phyloP scores from a whole-genome alignment of 2,888 invertebrate genomes.

The Pristionchus fissidentatus region DNA sequence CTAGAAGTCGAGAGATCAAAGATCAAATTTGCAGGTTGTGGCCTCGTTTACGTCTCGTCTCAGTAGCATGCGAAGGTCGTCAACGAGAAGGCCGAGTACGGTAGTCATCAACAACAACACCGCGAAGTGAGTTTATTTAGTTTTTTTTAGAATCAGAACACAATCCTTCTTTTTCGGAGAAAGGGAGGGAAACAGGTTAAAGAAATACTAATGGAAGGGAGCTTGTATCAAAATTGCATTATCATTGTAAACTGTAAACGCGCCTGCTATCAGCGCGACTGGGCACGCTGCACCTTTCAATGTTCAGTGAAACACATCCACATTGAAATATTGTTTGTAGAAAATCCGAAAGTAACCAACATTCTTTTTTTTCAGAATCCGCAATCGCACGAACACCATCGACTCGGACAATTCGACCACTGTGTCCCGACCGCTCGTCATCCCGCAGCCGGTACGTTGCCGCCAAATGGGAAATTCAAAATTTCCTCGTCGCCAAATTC shows the following conservation, averaged over 20 bases:
- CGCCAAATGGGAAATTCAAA: neutral
- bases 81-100: slow-evolving; percentile 52
- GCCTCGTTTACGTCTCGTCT: slow-evolving; percentile 63
- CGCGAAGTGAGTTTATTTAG: slow-evolving; percentile 54
- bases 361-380: slow-evolving; percentile 53
- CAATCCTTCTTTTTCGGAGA: neutral
- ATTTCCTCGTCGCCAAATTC: no score
- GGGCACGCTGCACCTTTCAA: no score
- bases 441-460: neutral
- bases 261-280: no score
- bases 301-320: no score
- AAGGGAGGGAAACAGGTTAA: neutral
- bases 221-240: no score
- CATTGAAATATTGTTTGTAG: neutral
- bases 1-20: neutral
- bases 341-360: neutral
- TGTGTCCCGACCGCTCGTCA: slow-evolving; percentile 15
- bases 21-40: slow-evolving; percentile 58
- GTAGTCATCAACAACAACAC: slow-evolving; percentile 51
- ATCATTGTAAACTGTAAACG: no score
- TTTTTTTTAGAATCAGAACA: neutral
- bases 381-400: slow-evolving; percentile 55
- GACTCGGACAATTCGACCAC: slow-evolving; percentile 56
- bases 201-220: no score
- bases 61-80: slow-evolving; percentile 57